Conservation (phyloP, 2,888 invertebrate genomes). For the Chrysolina americana region DNA sequence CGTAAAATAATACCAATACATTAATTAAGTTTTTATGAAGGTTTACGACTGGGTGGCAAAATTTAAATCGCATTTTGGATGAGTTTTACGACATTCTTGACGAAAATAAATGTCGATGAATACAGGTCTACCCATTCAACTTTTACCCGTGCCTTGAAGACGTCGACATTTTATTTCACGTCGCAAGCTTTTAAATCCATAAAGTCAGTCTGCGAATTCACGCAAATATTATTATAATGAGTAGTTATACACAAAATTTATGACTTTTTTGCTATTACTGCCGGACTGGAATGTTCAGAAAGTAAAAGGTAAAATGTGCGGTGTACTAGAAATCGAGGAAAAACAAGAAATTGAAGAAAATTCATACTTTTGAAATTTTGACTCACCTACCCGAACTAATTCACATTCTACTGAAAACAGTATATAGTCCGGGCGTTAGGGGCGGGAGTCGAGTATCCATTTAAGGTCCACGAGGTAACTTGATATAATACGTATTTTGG, state of each 20-base stretch:
- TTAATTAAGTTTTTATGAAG: slow-evolving; percentile 46
- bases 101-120: slow-evolving; percentile 42
- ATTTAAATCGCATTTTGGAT: slow-evolving; percentile 54
- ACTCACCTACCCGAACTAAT: no score
- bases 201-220: slow-evolving; percentile 54
- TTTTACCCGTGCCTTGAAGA: background rate
- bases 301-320: no score
- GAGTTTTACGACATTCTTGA: slow-evolving; percentile 48
- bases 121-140: background rate
- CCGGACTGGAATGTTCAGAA: no score
- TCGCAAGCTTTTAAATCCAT: slow-evolving; percentile 60
- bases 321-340: no score
- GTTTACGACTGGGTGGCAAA: slow-evolving; percentile 52
- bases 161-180: slow-evolving; percentile 25
- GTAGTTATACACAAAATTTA: slow-evolving; percentile 61
- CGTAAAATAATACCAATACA: slow-evolving; percentile 40
- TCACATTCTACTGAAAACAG: no score
- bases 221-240: slow-evolving; percentile 63
- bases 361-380: no score
- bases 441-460: no score
- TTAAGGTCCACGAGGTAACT: no score
- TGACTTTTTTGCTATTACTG: slow-evolving; percentile 37
- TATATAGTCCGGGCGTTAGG: no score
- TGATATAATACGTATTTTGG: no score
- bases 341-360: no score